Percentiles rank a stretch among this genome's conserved stretches.
These are phyloP conservation scores for Nibea coibor DNA, from an alignment of 2,113 vertebrate species.

Conservation along the genomic window DNA sequence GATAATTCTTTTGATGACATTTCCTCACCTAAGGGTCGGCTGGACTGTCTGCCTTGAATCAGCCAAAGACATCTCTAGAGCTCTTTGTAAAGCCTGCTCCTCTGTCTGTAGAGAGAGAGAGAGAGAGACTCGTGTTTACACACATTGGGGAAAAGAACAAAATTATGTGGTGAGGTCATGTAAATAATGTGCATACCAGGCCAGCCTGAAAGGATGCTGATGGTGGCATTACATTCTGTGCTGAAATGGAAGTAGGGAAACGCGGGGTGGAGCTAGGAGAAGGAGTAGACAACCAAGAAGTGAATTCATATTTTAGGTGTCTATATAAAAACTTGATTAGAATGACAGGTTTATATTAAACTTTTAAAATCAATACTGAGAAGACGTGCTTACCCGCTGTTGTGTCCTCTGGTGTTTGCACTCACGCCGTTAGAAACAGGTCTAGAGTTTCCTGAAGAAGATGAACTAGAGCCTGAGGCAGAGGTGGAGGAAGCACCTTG, in stretches of 20 bases:
- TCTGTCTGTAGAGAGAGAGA: conserved; percentile 85
- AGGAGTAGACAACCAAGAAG: background rate
- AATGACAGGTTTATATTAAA: background rate
- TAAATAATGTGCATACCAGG: conserved; percentile 75
- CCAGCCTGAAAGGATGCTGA: conserved; percentile 83
- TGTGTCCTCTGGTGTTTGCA: conserved; percentile 70
- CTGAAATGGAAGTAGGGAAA: conserved; percentile 73
- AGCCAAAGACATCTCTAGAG: conserved; percentile 94
- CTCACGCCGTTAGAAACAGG: conserved; percentile 73
- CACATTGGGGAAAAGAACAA: background rate
- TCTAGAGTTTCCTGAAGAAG: conserved; percentile 69
- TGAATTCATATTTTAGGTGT: background rate
- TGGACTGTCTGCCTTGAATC: conserved; percentile 81
- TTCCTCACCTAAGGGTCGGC: conserved; percentile 82
- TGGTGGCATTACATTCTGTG: conserved; percentile 78
- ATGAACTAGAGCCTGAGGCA: conserved; percentile 60
- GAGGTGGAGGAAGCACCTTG: conserved; percentile 68
- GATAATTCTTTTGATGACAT: background rate
- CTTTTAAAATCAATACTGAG: background rate
- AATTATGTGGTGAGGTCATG: background rate
- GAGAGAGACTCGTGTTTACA: conserved; percentile 13
- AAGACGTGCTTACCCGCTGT: conserved; percentile 79
- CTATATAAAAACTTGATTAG: background rate
- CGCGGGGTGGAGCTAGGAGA: conserved; percentile 47
- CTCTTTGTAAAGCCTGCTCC: conserved; percentile 95